Percentiles rank a stretch among this genome's conserved stretches.
These are phyloP conservation scores for Notolabrus celidotus DNA, from an alignment of 2,797 vertebrate species.

Conservation along the genomic window DNA sequence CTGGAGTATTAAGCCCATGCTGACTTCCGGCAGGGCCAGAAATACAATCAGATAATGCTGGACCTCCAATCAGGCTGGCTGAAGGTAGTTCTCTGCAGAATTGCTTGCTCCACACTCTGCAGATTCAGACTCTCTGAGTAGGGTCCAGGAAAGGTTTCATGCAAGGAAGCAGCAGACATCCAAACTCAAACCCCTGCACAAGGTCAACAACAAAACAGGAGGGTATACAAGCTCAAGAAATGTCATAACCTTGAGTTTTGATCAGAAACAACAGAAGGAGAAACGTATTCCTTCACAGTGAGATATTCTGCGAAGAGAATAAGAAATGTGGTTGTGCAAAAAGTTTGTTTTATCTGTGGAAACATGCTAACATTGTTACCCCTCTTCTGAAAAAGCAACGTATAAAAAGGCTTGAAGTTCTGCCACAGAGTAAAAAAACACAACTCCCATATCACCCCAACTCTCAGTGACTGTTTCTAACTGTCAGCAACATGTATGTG, in stretches of 20 bases:
- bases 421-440: no score
- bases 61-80: constrained; percentile 39
- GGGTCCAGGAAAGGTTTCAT: neutral
- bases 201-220: neutral
- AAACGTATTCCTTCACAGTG: neutral
- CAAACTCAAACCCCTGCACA: neutral
- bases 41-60: constrained; percentile 64
- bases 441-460: no score
- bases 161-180: neutral
- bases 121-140: neutral
- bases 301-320: neutral
- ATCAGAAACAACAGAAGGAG: neutral
- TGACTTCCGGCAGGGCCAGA: constrained; percentile 48
- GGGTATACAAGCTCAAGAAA: neutral
- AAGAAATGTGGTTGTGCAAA: neutral
- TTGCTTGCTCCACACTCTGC: constrained; percentile 13
- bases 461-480: no score
- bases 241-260: neutral
- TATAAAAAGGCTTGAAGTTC: no score
- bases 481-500: no score
- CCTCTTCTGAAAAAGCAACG: neutral
- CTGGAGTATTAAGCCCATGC: constrained; percentile 51
- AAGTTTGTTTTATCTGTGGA: neutral
- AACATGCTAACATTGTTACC: constrained; percentile 4
- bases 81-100: constrained; percentile 36